A percentile compares a stretch with the other conserved stretches of the same genome.
These are phyloP conservation scores for Cephalopachus bancanus DNA, from an alignment of 2,797 vertebrate genomes.

Conservation along the genomic window DNA sequence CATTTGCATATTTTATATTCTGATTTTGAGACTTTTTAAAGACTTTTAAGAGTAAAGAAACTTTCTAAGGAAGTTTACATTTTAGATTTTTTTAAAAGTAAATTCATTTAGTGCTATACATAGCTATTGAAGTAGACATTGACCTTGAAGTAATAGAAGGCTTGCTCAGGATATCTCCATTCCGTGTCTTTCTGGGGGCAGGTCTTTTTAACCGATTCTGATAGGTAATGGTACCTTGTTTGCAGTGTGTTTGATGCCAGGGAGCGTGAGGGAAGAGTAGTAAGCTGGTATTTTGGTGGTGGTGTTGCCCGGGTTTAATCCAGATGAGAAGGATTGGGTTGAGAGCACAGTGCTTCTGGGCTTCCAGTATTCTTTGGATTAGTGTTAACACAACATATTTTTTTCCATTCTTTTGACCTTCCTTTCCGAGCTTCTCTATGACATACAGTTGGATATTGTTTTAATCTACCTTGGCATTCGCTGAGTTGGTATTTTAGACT, in stretches of 20 bases:
- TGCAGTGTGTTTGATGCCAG: neutral
- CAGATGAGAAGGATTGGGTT: too few relatives aligned
- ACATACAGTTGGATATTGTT: neutral
- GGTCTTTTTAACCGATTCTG: neutral
- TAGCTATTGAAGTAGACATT: neutral
- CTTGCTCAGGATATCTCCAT: neutral
- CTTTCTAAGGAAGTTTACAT: neutral
- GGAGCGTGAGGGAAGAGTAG: neutral
- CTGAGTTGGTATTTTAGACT: neutral
- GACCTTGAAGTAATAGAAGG: neutral
- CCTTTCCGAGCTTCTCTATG: neutral
- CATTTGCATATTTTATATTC: slow-evolving; percentile 46
- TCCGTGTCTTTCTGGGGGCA: neutral
- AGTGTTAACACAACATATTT: neutral
- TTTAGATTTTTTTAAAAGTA: neutral
- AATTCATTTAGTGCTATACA: neutral
- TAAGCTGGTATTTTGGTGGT: neutral
- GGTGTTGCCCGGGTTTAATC: too few relatives aligned
- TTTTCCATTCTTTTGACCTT: neutral
- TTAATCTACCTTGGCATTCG: neutral
- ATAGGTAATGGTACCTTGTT: neutral
- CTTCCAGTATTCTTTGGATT: neutral
- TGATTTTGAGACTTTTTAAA: slow-evolving; percentile 28
- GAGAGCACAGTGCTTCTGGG: neutral
- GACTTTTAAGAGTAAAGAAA: neutral